Percentiles rank a stretch among this genome's conserved stretches.
These are phyloP conservation scores for Lasiurus cinereus DNA, from an alignment of 2,113 vertebrate species.

Conservation along the genomic window DNA sequence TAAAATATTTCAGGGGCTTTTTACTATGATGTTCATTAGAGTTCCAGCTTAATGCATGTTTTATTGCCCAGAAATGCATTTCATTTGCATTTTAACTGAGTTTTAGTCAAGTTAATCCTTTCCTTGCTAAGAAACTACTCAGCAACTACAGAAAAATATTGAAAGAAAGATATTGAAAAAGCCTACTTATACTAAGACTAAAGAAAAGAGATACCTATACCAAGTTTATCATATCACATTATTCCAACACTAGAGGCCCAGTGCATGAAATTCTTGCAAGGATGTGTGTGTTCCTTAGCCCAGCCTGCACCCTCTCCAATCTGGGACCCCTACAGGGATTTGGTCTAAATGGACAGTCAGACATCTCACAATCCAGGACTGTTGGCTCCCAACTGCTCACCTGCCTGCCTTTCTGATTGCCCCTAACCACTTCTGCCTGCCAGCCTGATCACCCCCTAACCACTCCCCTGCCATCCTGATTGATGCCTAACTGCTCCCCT, in stretches of 20 bases:
- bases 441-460: no score
- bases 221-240: neutral
- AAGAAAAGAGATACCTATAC: neutral
- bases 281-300: no score
- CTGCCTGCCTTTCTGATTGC: no score
- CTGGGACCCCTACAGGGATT: no score
- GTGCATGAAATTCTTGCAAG: no score
- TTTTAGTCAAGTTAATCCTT: conserved; percentile 79
- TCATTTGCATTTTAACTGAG: conserved; percentile 86
- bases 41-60: conserved; percentile 78
- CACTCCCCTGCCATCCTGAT: no score
- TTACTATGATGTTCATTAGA: conserved; percentile 81
- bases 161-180: conserved; percentile 61
- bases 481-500: no score
- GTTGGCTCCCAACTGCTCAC: no score
- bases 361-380: no score
- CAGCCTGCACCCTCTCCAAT: no score
- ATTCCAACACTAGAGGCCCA: neutral
- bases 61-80: conserved; percentile 85
- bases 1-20: conserved; percentile 82
- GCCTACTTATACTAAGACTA: conserved; percentile 13
- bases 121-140: conserved; percentile 67
- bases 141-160: conserved; percentile 60
- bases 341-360: no score
- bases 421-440: no score